A percentile compares a stretch with the other conserved stretches of the same genome.
phyloP scores from a whole-genome alignment of 2,888 invertebrate species.

The Ormyrus labotus region DNA sequence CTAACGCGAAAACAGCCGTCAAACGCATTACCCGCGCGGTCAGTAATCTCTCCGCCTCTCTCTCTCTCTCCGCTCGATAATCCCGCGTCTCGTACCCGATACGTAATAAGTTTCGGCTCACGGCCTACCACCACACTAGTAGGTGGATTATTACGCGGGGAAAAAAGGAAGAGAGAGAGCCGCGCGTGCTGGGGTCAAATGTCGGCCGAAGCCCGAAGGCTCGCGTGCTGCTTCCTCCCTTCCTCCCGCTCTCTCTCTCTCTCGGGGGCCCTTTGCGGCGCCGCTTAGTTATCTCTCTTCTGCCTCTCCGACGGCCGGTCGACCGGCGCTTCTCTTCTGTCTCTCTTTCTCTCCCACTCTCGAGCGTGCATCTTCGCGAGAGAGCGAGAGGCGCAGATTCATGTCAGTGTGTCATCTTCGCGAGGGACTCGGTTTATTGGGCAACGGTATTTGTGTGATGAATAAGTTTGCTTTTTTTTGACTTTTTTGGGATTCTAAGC shows the following conservation, averaged over 20 bases:
- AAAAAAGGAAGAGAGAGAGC: not conserved
- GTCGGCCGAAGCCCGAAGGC: constrained; percentile 73
- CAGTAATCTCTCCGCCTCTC: not conserved
- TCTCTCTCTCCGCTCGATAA: not conserved
- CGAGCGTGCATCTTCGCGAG: not conserved
- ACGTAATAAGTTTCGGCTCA: not conserved
- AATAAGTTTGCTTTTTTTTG: too few relatives aligned
- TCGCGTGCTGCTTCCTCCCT: constrained; percentile 66
- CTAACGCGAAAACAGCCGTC: too few relatives aligned
- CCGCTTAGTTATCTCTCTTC: constrained; percentile 13
- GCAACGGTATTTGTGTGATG: too few relatives aligned
- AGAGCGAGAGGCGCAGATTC: constrained; percentile 26
- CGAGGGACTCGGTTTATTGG: not conserved
- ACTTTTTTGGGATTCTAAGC: too few relatives aligned
- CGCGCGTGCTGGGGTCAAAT: constrained; percentile 70
- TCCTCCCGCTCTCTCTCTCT: constrained; percentile 58
- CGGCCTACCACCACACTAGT: too few relatives aligned
- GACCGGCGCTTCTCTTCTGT: constrained; percentile 13
- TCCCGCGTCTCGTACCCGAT: not conserved
- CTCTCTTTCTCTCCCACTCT: too few relatives aligned
- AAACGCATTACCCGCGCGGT: not conserved
- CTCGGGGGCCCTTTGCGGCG: constrained; percentile 1
- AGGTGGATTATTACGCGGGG: not conserved
- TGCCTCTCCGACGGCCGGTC: too few relatives aligned
- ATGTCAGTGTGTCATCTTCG: constrained; percentile 54